Evolutionary conservation across 2,888 invertebrate genomes (phyloP).

Genomic region (Diaperis boleti): DNA sequence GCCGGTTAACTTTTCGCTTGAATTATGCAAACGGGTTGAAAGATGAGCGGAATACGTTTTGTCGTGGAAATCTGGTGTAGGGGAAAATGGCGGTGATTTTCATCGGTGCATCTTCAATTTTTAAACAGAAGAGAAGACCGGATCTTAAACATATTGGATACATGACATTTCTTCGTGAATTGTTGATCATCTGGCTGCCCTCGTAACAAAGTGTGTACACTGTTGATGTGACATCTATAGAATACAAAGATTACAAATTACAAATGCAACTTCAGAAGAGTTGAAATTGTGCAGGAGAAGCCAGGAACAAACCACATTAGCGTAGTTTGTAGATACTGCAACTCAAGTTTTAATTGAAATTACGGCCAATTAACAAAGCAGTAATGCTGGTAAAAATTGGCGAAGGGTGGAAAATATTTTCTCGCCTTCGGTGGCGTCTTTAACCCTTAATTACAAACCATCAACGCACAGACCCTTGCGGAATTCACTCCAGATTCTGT

Average conservation of each 20-base stretch:
- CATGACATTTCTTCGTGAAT: background rate
- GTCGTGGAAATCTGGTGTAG: background rate
- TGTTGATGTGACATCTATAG: too few species aligned
- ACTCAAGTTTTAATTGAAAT: too few species aligned
- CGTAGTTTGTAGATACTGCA: too few species aligned
- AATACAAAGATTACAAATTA: too few species aligned
- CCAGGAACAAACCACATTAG: too few species aligned
- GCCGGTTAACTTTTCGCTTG: constrained; percentile 22
- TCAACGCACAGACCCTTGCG: constrained; percentile 19
- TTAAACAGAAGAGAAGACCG: background rate
- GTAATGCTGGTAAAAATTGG: too few species aligned
- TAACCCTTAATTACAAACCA: constrained; percentile 18
- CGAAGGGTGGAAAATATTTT: too few species aligned
- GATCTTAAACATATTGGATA: background rate
- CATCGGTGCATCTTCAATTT: background rate
- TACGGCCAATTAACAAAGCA: too few species aligned
- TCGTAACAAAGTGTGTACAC: too few species aligned
- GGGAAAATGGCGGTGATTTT: background rate
- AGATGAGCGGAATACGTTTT: constrained; percentile 19
- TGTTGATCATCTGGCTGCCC: too few species aligned
- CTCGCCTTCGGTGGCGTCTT: constrained; percentile 2
- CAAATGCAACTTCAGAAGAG: too few species aligned
- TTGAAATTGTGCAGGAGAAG: too few species aligned
- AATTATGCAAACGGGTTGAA: constrained; percentile 29
- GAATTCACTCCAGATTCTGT: background rate